Percentiles rank a stretch among this genome's conserved stretches.
These are phyloP conservation scores for Drosophila athabasca DNA, from an alignment of 1,140 invertebrate species.

Conservation along the genomic window DNA sequence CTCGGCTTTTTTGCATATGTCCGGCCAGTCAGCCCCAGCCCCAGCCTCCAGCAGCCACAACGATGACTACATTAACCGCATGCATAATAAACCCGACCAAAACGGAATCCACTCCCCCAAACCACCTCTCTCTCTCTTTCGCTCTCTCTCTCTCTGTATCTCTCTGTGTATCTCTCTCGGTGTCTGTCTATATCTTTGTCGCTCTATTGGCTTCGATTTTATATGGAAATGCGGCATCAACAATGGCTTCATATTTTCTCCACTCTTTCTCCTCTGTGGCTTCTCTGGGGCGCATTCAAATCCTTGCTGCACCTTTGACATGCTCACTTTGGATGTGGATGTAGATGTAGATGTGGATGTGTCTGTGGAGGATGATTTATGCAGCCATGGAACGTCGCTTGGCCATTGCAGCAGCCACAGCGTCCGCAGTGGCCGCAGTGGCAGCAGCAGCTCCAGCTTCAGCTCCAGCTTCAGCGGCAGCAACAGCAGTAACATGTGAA, in stretches of 20 bases:
- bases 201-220: conserved; percentile 68
- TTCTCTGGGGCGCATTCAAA: conserved; percentile 67
- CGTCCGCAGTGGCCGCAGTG: conserved; percentile 28
- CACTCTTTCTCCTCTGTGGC: conserved; percentile 24
- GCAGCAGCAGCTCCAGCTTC: conserved; percentile 27
- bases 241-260: conserved; percentile 80
- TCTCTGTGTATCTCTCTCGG: background rate
- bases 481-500: conserved; percentile 64
- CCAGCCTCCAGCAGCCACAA: conserved; percentile 20
- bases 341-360: conserved; percentile 25
- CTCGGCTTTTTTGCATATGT: conserved; percentile 72
- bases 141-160: too few species aligned
- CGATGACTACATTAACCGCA: conserved; percentile 79
- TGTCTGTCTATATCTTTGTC: conserved; percentile 27
- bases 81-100: conserved; percentile 67
- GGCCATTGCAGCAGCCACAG: conserved; percentile 30
- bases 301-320: conserved; percentile 81
- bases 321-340: conserved; percentile 63
- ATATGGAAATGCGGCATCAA: conserved; percentile 76
- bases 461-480: conserved; percentile 22
- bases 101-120: background rate
- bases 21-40: conserved; percentile 23
- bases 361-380: conserved; percentile 71
- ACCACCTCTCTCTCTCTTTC: too few species aligned
- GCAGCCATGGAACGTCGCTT: conserved; percentile 72